These are phyloP conservation scores for Epinotia bilunana DNA, from an alignment of 2,888 invertebrate species.

Conservation along the genomic window DNA sequence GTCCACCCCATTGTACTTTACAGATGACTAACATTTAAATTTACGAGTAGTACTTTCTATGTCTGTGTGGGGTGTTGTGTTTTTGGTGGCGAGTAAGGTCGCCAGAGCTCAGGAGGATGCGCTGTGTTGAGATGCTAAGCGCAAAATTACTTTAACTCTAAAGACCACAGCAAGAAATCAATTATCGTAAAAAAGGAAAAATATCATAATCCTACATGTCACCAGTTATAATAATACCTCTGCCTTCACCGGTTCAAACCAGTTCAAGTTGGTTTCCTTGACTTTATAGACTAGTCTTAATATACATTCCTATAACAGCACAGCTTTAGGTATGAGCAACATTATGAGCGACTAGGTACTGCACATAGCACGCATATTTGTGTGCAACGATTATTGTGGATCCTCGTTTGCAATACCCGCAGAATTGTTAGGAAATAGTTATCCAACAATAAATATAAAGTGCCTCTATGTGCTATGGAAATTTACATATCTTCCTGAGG, in stretches of 20 bases:
- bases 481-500: slow-evolving; percentile 36
- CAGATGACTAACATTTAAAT: too few relatives aligned
- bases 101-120: too few relatives aligned
- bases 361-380: slow-evolving; percentile 23
- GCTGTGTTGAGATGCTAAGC: neutral
- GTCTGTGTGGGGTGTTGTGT: too few relatives aligned
- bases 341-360: neutral
- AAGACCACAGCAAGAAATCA: neutral
- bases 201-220: neutral
- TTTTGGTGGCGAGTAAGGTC: too few relatives aligned
- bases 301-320: slow-evolving; percentile 8
- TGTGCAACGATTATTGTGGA: slow-evolving; percentile 14
- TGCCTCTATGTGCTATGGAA: slow-evolving; percentile 11
- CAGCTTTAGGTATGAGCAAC: slow-evolving; percentile 12
- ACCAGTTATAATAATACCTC: neutral
- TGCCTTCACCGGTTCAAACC: slow-evolving; percentile 1
- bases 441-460: slow-evolving; percentile 28
- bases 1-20: too few relatives aligned
- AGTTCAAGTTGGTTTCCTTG: slow-evolving; percentile 15
- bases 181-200: neutral
- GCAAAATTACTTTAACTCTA: neutral
- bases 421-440: slow-evolving; percentile 34
- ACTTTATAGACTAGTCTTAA: slow-evolving; percentile 10
- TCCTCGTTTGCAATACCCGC: slow-evolving; percentile 26
- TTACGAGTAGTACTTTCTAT: too few relatives aligned